Conservation (phyloP, 2,113 vertebrate species). For the Sander vitreus region DNA sequence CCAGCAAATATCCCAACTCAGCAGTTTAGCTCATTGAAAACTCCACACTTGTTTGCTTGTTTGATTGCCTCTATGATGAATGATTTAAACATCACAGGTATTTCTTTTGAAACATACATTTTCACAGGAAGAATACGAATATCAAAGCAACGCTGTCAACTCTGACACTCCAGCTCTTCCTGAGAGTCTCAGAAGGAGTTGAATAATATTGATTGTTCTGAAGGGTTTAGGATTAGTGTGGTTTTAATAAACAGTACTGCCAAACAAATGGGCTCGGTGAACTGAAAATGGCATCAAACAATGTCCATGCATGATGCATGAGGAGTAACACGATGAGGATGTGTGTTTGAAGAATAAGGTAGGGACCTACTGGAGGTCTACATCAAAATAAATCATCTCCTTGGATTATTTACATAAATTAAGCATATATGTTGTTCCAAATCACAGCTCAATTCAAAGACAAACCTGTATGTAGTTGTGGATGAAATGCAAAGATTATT, state of each 20-base stretch:
- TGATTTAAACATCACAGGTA: slow-evolving; percentile 24
- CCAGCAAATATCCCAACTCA: neutral
- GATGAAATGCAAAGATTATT: neutral
- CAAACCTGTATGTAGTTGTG: neutral
- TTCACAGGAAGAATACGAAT: slow-evolving; percentile 4
- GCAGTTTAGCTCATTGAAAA: slow-evolving; percentile 1
- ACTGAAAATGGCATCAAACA: slow-evolving; percentile 47
- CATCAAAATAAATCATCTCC: slow-evolving; percentile 24
- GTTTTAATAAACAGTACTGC: slow-evolving; percentile 11
- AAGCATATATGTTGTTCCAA: neutral
- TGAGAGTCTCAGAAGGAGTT: slow-evolving; percentile 24
- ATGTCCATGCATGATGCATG: slow-evolving; percentile 45
- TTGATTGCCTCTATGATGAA: neutral
- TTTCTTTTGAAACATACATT: neutral
- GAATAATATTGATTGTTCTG: slow-evolving; percentile 20
- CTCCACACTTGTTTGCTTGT: neutral
- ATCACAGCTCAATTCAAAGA: slow-evolving; percentile 12
- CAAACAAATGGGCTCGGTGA: slow-evolving; percentile 24
- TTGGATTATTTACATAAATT: slow-evolving; percentile 22
- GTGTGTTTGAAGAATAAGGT: slow-evolving; percentile 33
- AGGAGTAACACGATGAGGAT: slow-evolving; percentile 11
- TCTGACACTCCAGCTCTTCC: slow-evolving; percentile 16
- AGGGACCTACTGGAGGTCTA: neutral
- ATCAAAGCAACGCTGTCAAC: slow-evolving; percentile 25
- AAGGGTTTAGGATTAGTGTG: neutral